These are phyloP conservation scores for Drosophila sp. DNA, from an alignment of 1,140 invertebrate genomes.

Conservation along the genomic window DNA sequence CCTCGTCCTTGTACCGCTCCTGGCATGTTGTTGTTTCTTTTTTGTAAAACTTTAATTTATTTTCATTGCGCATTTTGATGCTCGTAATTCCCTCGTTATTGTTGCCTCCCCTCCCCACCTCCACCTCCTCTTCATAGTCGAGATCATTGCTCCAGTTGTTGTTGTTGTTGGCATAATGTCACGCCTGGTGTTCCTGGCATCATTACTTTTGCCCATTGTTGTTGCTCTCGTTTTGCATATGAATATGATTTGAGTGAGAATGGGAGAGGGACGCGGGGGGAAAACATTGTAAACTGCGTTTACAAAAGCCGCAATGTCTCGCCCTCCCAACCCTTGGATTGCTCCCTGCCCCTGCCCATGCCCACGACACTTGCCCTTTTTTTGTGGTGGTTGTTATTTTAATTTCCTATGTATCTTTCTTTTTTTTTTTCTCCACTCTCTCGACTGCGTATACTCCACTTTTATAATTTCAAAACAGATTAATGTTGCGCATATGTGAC, in stretches of 20 bases:
- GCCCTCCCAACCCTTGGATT: constrained; percentile 7
- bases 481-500: constrained; percentile 83
- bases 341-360: neutral
- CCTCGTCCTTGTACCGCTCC: constrained; percentile 5
- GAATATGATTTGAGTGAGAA: constrained; percentile 70
- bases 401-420: constrained; percentile 56
- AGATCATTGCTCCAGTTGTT: constrained; percentile 23
- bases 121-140: neutral
- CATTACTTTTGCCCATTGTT: constrained; percentile 71
- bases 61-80: constrained; percentile 82
- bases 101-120: constrained; percentile 63
- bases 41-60: constrained; percentile 79
- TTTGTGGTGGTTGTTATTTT: constrained; percentile 73
- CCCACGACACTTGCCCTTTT: constrained; percentile 20
- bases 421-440: constrained; percentile 30
- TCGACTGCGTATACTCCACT: constrained; percentile 57
- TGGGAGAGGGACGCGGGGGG: neutral
- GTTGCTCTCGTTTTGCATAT: constrained; percentile 69
- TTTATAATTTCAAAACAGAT: constrained; percentile 81
- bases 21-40: constrained; percentile 35
- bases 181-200: constrained; percentile 69
- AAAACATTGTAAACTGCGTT: constrained; percentile 74
- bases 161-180: constrained; percentile 58
- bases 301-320: constrained; percentile 61
- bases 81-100: constrained; percentile 81